Conservation (phyloP, 1,140 invertebrate species). For the Oscheius sp. region DNA sequence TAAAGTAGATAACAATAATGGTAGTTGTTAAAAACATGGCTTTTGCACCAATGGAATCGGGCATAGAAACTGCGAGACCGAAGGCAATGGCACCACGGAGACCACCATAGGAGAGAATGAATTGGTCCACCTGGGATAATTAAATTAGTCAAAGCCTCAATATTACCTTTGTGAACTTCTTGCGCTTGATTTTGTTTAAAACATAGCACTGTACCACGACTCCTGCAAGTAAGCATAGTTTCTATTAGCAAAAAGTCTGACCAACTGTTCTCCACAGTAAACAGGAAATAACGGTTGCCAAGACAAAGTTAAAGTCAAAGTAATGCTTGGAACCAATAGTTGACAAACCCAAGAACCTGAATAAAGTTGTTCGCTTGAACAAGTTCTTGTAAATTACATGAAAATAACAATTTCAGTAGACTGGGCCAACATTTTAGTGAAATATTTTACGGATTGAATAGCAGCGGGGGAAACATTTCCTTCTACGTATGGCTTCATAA, state of each 20-base stretch:
- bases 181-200: conserved; percentile 58
- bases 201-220: conserved; percentile 41
- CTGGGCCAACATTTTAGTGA: conserved; percentile 85
- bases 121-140: conserved; percentile 61
- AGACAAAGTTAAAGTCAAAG: conserved; percentile 91
- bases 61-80: conserved; percentile 64
- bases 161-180: conserved; percentile 49
- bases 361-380: too few species aligned
- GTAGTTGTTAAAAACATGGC: conserved; percentile 66
- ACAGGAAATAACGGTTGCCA: conserved; percentile 89
- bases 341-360: conserved; percentile 84
- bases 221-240: not conserved
- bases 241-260: not conserved
- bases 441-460: conserved; percentile 92
- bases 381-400: too few species aligned
- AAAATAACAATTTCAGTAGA: conserved; percentile 93
- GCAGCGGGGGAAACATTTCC: conserved; percentile 96
- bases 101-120: conserved; percentile 66
- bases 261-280: conserved; percentile 80
- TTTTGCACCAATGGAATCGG: conserved; percentile 62
- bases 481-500: conserved; percentile 98
- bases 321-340: conserved; percentile 86
- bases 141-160: not conserved
- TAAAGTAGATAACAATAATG: too few species aligned
- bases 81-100: conserved; percentile 66